phyloP scores from a whole-genome alignment of 2,113 vertebrate species.

The Psittacula cyanocephala region DNA sequence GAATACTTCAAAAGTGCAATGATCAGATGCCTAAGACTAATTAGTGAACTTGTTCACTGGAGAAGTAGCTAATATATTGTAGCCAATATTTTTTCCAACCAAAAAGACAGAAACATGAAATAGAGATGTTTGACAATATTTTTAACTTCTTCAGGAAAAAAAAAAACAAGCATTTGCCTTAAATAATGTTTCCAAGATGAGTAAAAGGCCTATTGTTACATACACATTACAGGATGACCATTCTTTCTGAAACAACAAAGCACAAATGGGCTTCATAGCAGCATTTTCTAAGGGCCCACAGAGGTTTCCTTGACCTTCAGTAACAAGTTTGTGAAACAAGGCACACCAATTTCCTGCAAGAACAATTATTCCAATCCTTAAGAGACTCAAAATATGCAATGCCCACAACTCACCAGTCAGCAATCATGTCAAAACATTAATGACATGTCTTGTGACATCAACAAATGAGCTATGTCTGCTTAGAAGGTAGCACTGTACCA shows the following conservation, averaged over 20 bases:
- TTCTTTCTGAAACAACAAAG: neutral
- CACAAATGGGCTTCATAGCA: neutral
- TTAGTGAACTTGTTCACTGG: neutral
- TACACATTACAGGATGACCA: neutral
- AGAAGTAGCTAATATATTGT: neutral
- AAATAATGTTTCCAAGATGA: neutral
- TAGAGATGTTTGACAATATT: neutral
- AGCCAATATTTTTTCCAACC: neutral
- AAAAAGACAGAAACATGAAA: neutral
- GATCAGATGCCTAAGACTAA: neutral
- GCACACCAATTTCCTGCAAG: neutral
- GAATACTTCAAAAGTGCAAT: neutral
- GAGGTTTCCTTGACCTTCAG: neutral
- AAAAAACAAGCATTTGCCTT: neutral
- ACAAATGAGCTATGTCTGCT: neutral
- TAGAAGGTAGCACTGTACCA: neutral
- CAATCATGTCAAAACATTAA: neutral
- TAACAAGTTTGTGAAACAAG: neutral
- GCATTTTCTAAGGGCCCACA: neutral
- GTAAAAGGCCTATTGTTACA: neutral
- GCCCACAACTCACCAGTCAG: neutral
- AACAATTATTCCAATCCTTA: neutral
- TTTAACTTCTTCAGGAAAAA: neutral
- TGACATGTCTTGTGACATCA: neutral
- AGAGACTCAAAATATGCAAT: neutral